phyloP scores from a whole-genome alignment of 1,140 invertebrate genomes.

The Periplaneta americana region DNA sequence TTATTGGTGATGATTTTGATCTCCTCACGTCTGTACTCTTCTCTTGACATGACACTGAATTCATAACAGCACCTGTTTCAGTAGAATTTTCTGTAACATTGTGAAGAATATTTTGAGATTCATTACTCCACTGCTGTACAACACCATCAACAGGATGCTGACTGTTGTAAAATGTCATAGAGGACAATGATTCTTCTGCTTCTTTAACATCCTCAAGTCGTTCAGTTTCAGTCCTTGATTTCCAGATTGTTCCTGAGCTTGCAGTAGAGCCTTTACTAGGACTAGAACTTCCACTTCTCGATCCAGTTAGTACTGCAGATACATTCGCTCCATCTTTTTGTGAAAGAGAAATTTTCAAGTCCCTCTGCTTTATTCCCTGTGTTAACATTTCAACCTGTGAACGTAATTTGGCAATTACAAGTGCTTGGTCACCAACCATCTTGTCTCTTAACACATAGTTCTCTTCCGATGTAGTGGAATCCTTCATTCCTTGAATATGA shows the following conservation, averaged over 20 bases:
- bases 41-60: background rate
- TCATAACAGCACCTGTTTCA: background rate
- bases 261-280: background rate
- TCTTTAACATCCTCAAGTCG: background rate
- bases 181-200: background rate
- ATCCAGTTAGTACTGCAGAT: background rate
- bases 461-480: background rate
- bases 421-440: slow-evolving; percentile 12
- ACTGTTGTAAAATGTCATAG: slow-evolving; percentile 10
- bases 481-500: background rate
- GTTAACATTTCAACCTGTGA: slow-evolving; percentile 39
- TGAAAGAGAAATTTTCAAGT: background rate
- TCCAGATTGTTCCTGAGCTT: background rate
- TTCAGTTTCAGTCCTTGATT: background rate
- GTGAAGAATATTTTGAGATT: background rate
- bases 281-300: background rate
- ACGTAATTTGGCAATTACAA: slow-evolving; percentile 36
- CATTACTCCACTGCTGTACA: background rate
- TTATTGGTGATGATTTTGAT: background rate
- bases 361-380: slow-evolving; percentile 33
- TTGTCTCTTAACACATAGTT: background rate
- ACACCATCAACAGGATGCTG: background rate
- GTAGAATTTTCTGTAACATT: background rate
- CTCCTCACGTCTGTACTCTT: background rate
- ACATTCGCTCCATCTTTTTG: background rate